Evolutionary conservation across 2,113 vertebrate genomes (phyloP).

Genomic region (Stegostoma tigrinum): DNA sequence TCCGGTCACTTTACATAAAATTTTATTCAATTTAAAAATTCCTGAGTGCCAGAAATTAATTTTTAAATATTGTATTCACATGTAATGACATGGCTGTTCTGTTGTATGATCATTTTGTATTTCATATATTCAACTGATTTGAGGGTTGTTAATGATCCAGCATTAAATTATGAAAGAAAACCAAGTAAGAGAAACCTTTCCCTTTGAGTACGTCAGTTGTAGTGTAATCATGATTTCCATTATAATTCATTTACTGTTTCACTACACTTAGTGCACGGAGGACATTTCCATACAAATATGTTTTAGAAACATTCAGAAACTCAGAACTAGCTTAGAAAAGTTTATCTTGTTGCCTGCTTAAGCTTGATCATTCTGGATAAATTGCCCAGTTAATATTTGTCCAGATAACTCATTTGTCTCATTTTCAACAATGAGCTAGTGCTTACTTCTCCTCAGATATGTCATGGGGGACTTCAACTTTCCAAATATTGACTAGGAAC

Average conservation of each 20-base stretch:
- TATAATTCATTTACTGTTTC: not conserved
- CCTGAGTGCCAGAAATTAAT: not conserved
- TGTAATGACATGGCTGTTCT: not conserved
- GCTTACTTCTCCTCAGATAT: not conserved
- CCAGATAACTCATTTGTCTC: not conserved
- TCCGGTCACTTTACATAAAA: not conserved
- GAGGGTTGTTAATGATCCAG: not conserved
- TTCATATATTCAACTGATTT: not conserved
- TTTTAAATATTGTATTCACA: not conserved
- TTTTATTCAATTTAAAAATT: not conserved
- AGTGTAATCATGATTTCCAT: not conserved
- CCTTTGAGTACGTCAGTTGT: not conserved
- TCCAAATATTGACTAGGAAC: too few relatives aligned
- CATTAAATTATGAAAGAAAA: not conserved
- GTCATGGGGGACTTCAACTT: too few relatives aligned
- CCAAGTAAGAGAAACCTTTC: not conserved
- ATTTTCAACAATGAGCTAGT: not conserved
- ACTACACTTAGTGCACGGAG: not conserved
- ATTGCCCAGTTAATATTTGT: not conserved
- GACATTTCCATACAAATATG: not conserved
- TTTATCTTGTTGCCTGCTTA: not conserved
- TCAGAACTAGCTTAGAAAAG: not conserved
- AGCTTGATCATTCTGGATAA: not conserved
- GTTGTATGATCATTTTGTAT: not conserved
- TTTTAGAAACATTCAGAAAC: not conserved